A percentile compares a stretch with the other conserved stretches of the same genome.
These are phyloP conservation scores for Leptopilina clavipes DNA, from an alignment of 1,140 invertebrate species.

Conservation along the genomic window DNA sequence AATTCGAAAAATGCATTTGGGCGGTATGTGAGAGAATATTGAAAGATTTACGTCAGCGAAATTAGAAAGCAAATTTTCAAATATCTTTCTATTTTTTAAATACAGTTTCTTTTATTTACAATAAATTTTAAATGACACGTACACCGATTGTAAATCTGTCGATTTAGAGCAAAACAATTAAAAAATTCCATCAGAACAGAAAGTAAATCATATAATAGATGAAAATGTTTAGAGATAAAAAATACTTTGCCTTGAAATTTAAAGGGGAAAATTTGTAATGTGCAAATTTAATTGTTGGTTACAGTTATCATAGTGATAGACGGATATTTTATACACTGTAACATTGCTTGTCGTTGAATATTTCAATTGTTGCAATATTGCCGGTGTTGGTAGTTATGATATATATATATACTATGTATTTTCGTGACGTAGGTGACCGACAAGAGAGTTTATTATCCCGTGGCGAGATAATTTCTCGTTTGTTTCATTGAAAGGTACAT, in stretches of 20 bases:
- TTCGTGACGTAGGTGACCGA: slow-evolving; percentile 22
- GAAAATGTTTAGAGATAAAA: not conserved
- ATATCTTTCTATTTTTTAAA: no score
- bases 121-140: not conserved
- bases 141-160: not conserved
- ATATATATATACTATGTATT: no score
- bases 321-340: not conserved
- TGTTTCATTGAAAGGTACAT: slow-evolving; percentile 30
- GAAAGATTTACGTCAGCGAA: no score
- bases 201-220: not conserved
- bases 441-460: slow-evolving; percentile 28
- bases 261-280: not conserved
- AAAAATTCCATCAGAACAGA: not conserved
- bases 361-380: slow-evolving; percentile 19
- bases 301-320: not conserved
- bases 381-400: slow-evolving; percentile 19
- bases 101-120: no score
- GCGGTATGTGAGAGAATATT: no score
- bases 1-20: no score
- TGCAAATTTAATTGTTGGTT: not conserved
- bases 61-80: no score
- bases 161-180: not conserved
- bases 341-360: not conserved
- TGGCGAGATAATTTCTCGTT: slow-evolving; percentile 24
- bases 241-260: not conserved